Percentiles rank a stretch among this genome's conserved stretches.
Conservation (phyloP, 37 sponge, comb jelly and placozoan species). For the Ephydatia muelleri region DNA sequence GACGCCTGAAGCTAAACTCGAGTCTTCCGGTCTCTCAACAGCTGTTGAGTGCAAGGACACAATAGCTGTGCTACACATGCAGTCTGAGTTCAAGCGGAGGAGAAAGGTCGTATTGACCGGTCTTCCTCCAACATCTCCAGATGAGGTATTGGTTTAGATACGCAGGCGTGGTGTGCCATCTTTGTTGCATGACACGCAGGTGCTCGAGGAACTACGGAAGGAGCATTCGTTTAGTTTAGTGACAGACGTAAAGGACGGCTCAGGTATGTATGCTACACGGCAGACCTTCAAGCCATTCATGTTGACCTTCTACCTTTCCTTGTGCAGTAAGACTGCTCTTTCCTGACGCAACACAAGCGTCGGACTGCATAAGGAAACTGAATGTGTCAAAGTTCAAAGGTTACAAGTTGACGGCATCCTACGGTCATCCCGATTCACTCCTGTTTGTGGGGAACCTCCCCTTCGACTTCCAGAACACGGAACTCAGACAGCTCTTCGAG, state of each 20-base stretch:
- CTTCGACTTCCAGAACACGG: slow-evolving; percentile 16
- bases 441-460: slow-evolving; percentile 83
- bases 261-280: slow-evolving; percentile 1
- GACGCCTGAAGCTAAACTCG: neutral
- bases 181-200: neutral
- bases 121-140: slow-evolving; percentile 17
- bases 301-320: neutral
- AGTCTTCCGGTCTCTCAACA: neutral
- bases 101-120: slow-evolving; percentile 33
- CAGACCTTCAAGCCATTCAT: neutral
- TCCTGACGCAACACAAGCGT: slow-evolving; percentile 8
- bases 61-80: slow-evolving; percentile 15
- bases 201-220: neutral
- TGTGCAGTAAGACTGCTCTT: slow-evolving; percentile 32
- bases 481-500: slow-evolving; percentile 38
- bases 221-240: slow-evolving; percentile 12
- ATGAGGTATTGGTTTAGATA: slow-evolving; percentile 17
- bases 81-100: slow-evolving; percentile 17
- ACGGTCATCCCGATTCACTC: slow-evolving; percentile 58
- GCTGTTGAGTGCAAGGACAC: neutral
- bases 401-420: slow-evolving; percentile 23
- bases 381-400: slow-evolving; percentile 12
- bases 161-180: neutral
- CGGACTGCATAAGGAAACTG: slow-evolving; percentile 8
- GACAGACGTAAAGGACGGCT: slow-evolving; percentile 22